Evolutionary conservation across 2,113 vertebrate genomes (phyloP).

Genomic region (Dasypus novemcinctus): DNA sequence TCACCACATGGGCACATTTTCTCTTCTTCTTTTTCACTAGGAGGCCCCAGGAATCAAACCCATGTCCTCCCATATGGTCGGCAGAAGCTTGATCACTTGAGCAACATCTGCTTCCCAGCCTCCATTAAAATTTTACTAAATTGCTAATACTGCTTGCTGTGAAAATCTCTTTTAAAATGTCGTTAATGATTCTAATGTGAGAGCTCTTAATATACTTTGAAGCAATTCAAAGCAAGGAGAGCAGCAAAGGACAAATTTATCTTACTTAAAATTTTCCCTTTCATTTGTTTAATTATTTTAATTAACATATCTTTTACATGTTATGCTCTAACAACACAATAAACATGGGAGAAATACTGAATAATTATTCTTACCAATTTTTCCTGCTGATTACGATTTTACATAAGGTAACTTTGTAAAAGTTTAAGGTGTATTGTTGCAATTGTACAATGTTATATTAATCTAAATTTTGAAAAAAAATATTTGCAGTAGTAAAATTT

Average conservation of each 20-base stretch:
- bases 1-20: no score
- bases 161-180: conserved; percentile 74
- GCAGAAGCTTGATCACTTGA: no score
- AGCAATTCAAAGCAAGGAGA: conserved; percentile 63
- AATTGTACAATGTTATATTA: conserved; percentile 45
- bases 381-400: conserved; percentile 54
- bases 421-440: not conserved
- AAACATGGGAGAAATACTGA: conserved; percentile 39
- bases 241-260: conserved; percentile 56
- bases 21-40: no score
- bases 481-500: not conserved
- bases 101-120: no score
- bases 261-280: conserved; percentile 62
- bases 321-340: conserved; percentile 18
- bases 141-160: conserved; percentile 68
- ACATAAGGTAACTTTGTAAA: conserved; percentile 51
- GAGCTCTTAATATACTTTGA: conserved; percentile 50
- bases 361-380: conserved; percentile 58
- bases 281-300: conserved; percentile 69
- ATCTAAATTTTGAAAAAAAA: conserved; percentile 45
- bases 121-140: conserved; percentile 67
- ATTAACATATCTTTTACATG: conserved; percentile 64
- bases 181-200: conserved; percentile 57
- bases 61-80: no score
- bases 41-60: no score